These are phyloP conservation scores for Eriocheir sinensis DNA, from an alignment of 1,140 invertebrate species.

Conservation along the genomic window DNA sequence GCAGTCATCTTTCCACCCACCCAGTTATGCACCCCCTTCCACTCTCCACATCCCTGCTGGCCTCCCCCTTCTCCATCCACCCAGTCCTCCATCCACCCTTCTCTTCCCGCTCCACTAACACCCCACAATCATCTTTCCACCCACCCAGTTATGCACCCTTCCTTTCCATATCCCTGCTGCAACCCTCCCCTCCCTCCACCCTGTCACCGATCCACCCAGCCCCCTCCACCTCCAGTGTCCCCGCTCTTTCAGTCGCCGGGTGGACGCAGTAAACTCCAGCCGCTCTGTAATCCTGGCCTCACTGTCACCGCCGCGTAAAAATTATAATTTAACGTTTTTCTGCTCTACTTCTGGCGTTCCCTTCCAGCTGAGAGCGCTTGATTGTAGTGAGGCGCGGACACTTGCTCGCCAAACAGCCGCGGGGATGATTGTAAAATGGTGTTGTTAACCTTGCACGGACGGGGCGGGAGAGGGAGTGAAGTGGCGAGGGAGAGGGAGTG, in stretches of 20 bases:
- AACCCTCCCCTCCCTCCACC: neutral
- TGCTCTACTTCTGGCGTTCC: neutral
- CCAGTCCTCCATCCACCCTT: neutral
- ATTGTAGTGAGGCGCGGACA: neutral
- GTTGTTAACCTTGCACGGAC: neutral
- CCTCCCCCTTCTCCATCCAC: too few species aligned
- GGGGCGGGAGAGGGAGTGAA: neutral
- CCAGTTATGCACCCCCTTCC: neutral
- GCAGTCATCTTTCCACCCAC: too few species aligned
- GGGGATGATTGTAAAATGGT: neutral
- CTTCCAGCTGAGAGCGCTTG: slow-evolving; percentile 11
- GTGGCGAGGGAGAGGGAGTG: too few species aligned
- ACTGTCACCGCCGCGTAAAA: neutral
- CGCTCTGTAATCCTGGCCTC: neutral
- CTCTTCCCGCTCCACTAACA: neutral
- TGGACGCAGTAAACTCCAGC: neutral
- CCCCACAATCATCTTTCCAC: too few species aligned
- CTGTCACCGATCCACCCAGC: neutral
- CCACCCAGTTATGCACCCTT: neutral
- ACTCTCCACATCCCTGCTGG: too few species aligned
- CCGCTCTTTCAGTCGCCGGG: neutral
- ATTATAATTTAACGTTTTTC: neutral
- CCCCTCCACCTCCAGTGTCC: neutral
- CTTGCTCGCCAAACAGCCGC: neutral
- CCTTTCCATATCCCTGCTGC: neutral